Evolutionary conservation across 2,888 invertebrate species (phyloP).

Genomic region (Agrochola lychnidis): DNA sequence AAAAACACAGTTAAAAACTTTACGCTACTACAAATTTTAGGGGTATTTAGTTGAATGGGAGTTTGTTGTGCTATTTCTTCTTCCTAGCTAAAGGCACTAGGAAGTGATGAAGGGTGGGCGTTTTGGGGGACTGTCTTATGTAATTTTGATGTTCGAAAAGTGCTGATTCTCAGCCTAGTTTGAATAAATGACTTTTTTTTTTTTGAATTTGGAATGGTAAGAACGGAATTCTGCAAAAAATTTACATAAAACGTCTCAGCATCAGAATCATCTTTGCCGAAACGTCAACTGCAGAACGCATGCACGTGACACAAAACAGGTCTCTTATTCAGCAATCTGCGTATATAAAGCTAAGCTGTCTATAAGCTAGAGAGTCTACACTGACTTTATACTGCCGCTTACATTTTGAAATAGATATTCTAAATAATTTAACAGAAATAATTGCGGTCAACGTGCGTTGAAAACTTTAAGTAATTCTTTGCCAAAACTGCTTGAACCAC

Average conservation of each 20-base stretch:
- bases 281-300: neutral
- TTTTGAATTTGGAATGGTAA: no score
- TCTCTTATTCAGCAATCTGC: neutral
- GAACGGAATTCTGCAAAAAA: neutral
- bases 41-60: neutral
- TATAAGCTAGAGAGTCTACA: neutral
- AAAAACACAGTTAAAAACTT: constrained; percentile 45
- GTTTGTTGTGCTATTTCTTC: no score
- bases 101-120: no score
- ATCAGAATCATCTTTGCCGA: neutral
- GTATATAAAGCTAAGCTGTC: neutral
- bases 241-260: neutral
- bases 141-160: no score
- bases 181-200: no score
- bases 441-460: neutral
- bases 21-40: constrained; percentile 5
- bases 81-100: no score
- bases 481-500: neutral
- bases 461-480: neutral
- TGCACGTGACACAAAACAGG: neutral
- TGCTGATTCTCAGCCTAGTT: no score
- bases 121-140: no score
- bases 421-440: neutral
- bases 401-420: neutral
- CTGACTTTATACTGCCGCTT: no score